Percentiles rank a stretch among this genome's conserved stretches.
phyloP scores from a whole-genome alignment of 2,113 vertebrate species.

The Tretioscincus oriximinensis region DNA sequence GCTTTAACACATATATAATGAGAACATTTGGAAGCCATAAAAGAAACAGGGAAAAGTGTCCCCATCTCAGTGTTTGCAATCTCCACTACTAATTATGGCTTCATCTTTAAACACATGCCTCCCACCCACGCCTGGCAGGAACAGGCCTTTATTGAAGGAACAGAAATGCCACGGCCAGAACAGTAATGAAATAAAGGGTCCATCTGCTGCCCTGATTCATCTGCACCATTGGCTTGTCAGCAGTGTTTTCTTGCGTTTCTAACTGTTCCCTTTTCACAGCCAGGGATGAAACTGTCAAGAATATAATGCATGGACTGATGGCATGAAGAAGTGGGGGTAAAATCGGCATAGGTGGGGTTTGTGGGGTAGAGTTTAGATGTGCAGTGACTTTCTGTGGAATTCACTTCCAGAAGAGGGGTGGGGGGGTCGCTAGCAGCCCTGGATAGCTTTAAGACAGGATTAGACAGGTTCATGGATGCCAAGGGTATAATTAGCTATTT shows the following conservation, averaged over 20 bases:
- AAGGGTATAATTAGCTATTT: too few species aligned
- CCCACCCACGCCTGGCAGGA: neutral
- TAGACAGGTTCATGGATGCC: too few species aligned
- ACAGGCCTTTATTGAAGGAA: neutral
- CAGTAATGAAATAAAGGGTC: neutral
- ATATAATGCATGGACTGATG: neutral
- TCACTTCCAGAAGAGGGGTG: too few species aligned
- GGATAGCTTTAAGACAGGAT: too few species aligned
- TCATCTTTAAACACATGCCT: accelerated
- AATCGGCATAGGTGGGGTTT: too few species aligned
- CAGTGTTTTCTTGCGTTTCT: constrained; percentile 1
- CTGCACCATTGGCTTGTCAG: neutral
- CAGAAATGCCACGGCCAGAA: neutral
- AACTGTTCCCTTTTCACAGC: neutral
- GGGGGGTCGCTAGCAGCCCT: too few species aligned
- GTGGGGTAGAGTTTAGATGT: neutral
- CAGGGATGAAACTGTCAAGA: neutral
- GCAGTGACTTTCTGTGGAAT: neutral
- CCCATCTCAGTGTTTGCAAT: neutral
- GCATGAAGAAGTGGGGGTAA: neutral
- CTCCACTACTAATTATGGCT: constrained; percentile 3
- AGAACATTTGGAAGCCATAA: neutral
- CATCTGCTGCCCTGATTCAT: neutral
- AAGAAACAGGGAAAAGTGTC: constrained; percentile 19
- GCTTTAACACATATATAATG: constrained; percentile 14